A percentile compares a stretch with the other conserved stretches of the same genome.
These are phyloP conservation scores for Halocynthia roretzi DNA, from an alignment of 23 tunicate genomes.

Conservation along the genomic window DNA sequence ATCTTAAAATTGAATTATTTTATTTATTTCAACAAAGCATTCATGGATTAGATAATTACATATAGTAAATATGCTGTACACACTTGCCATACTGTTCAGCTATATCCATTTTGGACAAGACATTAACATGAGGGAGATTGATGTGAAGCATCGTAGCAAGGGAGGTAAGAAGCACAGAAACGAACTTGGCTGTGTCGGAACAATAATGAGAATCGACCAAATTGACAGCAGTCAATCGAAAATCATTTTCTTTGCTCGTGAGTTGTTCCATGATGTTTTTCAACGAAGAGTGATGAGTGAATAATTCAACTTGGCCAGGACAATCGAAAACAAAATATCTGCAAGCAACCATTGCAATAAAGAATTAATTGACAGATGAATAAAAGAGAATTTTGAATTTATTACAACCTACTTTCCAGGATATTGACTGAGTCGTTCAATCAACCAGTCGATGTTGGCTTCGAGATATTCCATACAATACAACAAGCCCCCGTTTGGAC, in stretches of 20 bases:
- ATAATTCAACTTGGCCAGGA: constrained; percentile 96
- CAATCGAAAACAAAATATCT: constrained; percentile 91
- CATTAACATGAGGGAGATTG: constrained; percentile 84
- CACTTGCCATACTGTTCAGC: constrained; percentile 89
- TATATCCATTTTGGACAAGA: constrained; percentile 90
- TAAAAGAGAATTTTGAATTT: not conserved
- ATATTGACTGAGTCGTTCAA: constrained; percentile 50
- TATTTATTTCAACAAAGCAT: not conserved
- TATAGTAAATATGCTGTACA: not conserved
- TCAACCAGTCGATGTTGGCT: constrained; percentile 77
- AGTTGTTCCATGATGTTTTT: constrained; percentile 61
- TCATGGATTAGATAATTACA: not conserved
- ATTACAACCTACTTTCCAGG: constrained; percentile 34
- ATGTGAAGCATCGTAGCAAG: constrained; percentile 88
- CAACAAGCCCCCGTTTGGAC: constrained; percentile 92
- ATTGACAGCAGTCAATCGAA: constrained; percentile 73
- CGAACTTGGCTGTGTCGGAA: constrained; percentile 65
- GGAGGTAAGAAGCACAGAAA: constrained; percentile 80
- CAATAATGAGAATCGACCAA: constrained; percentile 90
- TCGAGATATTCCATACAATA: constrained; percentile 93
- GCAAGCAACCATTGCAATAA: not conserved
- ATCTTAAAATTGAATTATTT: constrained; percentile 23
- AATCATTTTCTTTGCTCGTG: constrained; percentile 27
- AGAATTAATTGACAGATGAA: not conserved
- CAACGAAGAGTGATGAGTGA: constrained; percentile 74